phyloP scores from a whole-genome alignment of 2,797 vertebrate genomes.

The Pitangus sulphuratus region DNA sequence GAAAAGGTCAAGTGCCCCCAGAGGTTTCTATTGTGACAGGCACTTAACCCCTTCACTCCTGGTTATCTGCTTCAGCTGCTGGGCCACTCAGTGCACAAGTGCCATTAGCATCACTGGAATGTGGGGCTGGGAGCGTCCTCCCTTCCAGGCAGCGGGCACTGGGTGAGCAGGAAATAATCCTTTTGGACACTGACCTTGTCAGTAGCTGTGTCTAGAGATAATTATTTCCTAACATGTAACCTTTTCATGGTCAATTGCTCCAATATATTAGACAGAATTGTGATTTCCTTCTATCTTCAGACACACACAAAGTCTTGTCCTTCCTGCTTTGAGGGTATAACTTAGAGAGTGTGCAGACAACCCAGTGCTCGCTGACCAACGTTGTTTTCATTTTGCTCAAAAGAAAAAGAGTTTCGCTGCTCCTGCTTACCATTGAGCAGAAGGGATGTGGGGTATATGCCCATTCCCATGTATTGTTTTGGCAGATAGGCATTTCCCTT shows the following conservation, averaged over 20 bases:
- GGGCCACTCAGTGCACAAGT: slow-evolving; percentile 42
- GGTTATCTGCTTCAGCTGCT: slow-evolving; percentile 72
- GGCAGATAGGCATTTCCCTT: neutral
- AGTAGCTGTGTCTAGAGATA: slow-evolving; percentile 52
- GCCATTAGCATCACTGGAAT: slow-evolving; percentile 45
- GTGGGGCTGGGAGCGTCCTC: neutral
- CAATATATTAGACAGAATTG: slow-evolving; percentile 36
- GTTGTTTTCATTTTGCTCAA: neutral
- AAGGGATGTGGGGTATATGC: neutral
- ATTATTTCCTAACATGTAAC: slow-evolving; percentile 59
- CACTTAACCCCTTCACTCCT: slow-evolving; percentile 73
- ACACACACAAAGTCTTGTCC: neutral
- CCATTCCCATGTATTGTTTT: neutral
- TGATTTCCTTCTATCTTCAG: slow-evolving; percentile 38
- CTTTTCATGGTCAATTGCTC: slow-evolving; percentile 62
- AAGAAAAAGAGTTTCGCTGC: neutral
- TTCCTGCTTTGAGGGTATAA: neutral
- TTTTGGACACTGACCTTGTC: slow-evolving; percentile 48
- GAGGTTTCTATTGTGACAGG: slow-evolving; percentile 74
- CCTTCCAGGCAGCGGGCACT: neutral
- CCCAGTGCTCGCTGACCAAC: neutral
- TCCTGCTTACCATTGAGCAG: neutral
- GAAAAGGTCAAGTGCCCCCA: slow-evolving; percentile 72
- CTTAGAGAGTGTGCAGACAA: neutral
- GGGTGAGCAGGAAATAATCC: slow-evolving; percentile 45